Evolutionary conservation across 2,888 invertebrate genomes (phyloP), one percentile per base, ranked within the genome.

Genomic region (Temnothorax ravouxi): DNA sequence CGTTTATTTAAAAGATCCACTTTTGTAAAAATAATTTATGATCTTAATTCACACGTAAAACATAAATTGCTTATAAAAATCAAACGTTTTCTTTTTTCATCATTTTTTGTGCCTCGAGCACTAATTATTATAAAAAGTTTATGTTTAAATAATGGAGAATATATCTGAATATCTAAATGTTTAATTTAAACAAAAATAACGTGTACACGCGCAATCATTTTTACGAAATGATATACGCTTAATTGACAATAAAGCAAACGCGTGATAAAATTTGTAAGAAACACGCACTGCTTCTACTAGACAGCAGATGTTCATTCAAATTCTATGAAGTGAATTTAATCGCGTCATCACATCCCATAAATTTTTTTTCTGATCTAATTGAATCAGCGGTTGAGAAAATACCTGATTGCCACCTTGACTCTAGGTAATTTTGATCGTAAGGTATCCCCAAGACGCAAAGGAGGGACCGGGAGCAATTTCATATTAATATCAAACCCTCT

Each of bases 401-500:
- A 74, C 69, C 69, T 56, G 85, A 88, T 87, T 84, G 67, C 84
- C 61, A 18, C 44, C 83, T 64, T 88, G 86, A 89, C 85, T 84
- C 50, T 41, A 9, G 54, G 77, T 86, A 88, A 89, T 88, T 89
- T 84, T 62, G 54, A 76, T 52, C 59, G 13, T 47, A 72, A 88
- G 84, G 61, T 62, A 80, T 81, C 61, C 82, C 83, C 38, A 67
- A 47, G 83, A 25, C 25, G 29, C 44, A 47, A 54, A 54, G 56
- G 52, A 79, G 56, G 82, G 76, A 59, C 80, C 62, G 54, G 56
- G 62, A 67, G 71, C 81, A 83, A 84, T 85, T 84, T 86, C 85
- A 56, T 84, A 85, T 87, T 88, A 89, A 88, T 88, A 86, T 85
- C 84, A 72, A 34, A 64, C 64, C 75, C 72, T 74, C 56, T 77